Base-by-base conservation (phyloP, 2,797 vertebrate genomes). In the Bovichtus diacanthus region DNA sequence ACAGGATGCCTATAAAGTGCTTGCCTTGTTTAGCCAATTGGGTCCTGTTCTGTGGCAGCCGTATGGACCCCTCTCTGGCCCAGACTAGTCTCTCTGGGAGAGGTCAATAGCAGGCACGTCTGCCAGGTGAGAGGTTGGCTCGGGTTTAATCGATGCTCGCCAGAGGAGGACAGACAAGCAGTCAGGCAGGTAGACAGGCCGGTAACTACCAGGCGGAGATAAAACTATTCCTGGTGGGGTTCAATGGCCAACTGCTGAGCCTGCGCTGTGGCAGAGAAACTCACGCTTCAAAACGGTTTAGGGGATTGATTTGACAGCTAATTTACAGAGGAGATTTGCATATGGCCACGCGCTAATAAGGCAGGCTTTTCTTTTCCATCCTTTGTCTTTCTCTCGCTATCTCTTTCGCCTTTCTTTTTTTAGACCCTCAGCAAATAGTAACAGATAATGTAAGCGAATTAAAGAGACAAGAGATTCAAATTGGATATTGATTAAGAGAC, bases 291-390 rank as follows among this genome's bases (percentile, higher is more conserved):
- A 82, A 91, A 25, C 13, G 74, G 85, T 91, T 91, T 84, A 82
- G 81, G 84, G 88, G 89, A 94, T 92, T 94, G 91, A 93, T 92
- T 90, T 93, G 92, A 94, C 92, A 91, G 92, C 92, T 94, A 93
- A 95, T 95, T 94, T 93, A 92, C 88, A 70, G 82, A 88, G 83
- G 85, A 92, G 94, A 95, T 95, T 94, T 94, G 89, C 90, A 94
- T 94, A 86, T 79, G 88, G 86, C 83, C 86, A 72, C 25, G 63
- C 25, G 77, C 89, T 94, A 94, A 94, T 94, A 92, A 93, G 88
- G 76, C 73, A 68, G 86, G 88, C 81, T 92, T 92, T 90, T 86
- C 84, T 86, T 55, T 67, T 21, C 74, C 50, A 18, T 78, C 79
- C 70, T 90, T 90, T 92, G 90, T 91, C 88, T 93, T 80, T 85